Evolutionary conservation across 2,113 vertebrate genomes (phyloP), one percentile per base, ranked within the genome.

Genomic region (Myotis lucifugus): DNA sequence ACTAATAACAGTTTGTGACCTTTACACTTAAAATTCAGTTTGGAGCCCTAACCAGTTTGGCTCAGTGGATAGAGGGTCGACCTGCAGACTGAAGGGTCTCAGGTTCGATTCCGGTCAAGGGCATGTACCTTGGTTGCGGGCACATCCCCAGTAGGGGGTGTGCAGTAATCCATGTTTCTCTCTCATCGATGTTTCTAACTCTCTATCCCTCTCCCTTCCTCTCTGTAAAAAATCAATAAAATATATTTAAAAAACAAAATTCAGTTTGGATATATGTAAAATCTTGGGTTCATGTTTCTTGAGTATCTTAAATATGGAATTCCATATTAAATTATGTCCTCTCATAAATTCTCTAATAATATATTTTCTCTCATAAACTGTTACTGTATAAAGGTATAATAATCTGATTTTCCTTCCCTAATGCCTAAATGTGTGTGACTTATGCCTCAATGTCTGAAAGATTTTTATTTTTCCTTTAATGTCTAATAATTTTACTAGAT

Each of bases 381-480:
- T 42, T 83, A 61, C 19, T 66, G 42, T 61, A 42, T n/a, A 77
- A 95, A 70, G 59, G 8, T 77, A 21, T 5, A 48, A 79, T 52
- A 85, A 87, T 90, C 46, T 90, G 34, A 66, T 66, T 90, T 74
- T 85, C 25, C 19, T 85, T 85, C 29, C 64, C 32, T 85, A 66
- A 42, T 8, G 48, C 42, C 42, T 42, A 42, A 42, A 70, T 25
- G 12, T 27, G 54, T 77, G 25, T 94, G 50, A 94, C n/a, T 85
- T 90, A 27, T 56, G 25, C 54, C 37, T 48, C 12, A 14, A 50
- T 15, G 18, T 72, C 64, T 85, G 8, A 77, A 61, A 18, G 40
- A 72, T 64, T 91, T 59, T 50, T 85, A 56, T 89, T 89, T 72
- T 88, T 79, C 52, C 52, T 84, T 72, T 52, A 54, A 85, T 83